Evolutionary conservation across 2,888 invertebrate species (phyloP), one percentile per base, ranked within the genome.

Genomic region (Pterostichus madidus): DNA sequence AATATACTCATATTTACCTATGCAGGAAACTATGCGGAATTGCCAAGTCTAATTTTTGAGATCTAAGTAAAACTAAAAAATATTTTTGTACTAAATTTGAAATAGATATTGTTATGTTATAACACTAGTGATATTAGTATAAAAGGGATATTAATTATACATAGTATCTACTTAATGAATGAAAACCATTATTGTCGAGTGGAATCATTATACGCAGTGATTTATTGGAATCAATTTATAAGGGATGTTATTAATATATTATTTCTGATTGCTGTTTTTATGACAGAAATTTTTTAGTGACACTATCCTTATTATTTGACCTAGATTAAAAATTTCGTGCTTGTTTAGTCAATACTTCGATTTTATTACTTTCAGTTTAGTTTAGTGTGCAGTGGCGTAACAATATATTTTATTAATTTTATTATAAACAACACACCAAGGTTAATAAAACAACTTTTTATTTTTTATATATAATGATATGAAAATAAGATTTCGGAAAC

Each of bases 341-440:
- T 56, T 56, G 56, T 56, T 56, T 56, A 17, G 56, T 56, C 56
- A 56, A 56, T 56, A 56, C 52, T 56, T 17, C 56, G 56, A 56
- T 56, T 56, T 56, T 56, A 56, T 56, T 56, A 56, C 10, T 5
- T 56, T 17, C 2, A 56, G 15, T 17, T 56, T 56, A n/a, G 46
- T 46, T 46, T n/a, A n/a, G n/a, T n/a, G n/a, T n/a, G 24, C 56
- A 56, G 56, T 56, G 56, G 56, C 5, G 56, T 15, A 8, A 56
- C 56, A 56, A 49, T 56, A 13, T 17, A 17, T 39, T 56, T 56
- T 53, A 8, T 53, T 15, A 15, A 13, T 53, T 3, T 17, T 7
- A 56, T 52, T 13, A 52, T n/a, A 52, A 5, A 13, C n/a, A 52
- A 52, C n/a, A 24, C 24, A 24, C 24, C 3, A 24, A 1, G 24